Conservation (phyloP, 2,888 invertebrate genomes). For the Tetragnatha montana region DNA sequence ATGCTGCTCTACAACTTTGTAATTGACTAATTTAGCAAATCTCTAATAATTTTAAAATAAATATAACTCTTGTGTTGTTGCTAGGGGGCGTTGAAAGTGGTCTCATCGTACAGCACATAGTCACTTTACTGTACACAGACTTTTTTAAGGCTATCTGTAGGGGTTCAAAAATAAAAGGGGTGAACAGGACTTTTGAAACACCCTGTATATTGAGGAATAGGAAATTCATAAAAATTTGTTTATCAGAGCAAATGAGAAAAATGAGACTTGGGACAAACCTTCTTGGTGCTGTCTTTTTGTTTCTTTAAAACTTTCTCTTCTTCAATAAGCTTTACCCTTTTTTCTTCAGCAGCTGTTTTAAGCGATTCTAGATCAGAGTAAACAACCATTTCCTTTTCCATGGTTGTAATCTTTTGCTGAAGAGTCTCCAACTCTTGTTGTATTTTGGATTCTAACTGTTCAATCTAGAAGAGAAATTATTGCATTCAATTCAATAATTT, state of each 20-base stretch:
- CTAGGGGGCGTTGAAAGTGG: no score
- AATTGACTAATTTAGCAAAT: no score
- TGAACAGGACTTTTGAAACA: no score
- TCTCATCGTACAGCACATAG: no score
- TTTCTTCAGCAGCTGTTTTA: conserved; percentile 77
- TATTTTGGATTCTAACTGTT: conserved; percentile 83
- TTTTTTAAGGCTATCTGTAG: no score
- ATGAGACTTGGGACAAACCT: conserved; percentile 63
- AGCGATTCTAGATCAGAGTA: conserved; percentile 80
- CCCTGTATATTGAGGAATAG: no score
- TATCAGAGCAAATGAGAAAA: neutral
- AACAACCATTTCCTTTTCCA: conserved; percentile 81
- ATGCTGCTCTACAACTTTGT: no score
- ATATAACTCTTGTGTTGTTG: no score
- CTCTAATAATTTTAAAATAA: no score
- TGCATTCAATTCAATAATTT: neutral
- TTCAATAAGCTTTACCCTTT: conserved; percentile 79
- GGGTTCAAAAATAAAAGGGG: no score
- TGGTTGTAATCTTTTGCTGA: conserved; percentile 78
- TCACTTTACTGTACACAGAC: no score
- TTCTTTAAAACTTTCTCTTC: conserved; percentile 78
- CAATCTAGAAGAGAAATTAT: conserved; percentile 77
- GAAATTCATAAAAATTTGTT: no score
- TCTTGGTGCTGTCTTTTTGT: conserved; percentile 59
- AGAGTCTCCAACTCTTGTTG: conserved; percentile 78